Evolutionary conservation across 2,797 vertebrate species (phyloP).

Genomic region (Saguinus oedipus): DNA sequence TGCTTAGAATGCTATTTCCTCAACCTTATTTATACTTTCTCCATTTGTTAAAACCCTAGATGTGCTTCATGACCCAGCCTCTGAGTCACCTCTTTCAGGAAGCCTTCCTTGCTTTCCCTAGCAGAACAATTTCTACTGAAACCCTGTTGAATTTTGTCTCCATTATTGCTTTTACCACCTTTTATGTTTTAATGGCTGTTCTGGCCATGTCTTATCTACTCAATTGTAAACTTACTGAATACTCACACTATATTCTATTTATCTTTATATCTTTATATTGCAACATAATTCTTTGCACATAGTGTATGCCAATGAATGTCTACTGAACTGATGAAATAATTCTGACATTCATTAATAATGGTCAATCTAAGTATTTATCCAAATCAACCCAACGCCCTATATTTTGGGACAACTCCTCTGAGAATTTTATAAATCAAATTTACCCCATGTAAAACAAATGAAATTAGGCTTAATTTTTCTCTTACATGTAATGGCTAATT

Average conservation of each 20-base stretch:
- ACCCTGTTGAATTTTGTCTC: background rate
- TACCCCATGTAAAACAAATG: background rate
- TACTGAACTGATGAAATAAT: background rate
- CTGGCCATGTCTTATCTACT: background rate
- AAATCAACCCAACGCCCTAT: background rate
- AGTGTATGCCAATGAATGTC: background rate
- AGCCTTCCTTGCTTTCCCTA: background rate
- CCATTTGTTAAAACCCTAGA: background rate
- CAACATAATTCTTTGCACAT: background rate
- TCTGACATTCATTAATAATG: background rate
- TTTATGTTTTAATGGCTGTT: background rate
- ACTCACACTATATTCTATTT: background rate
- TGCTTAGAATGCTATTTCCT: background rate
- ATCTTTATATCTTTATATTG: background rate
- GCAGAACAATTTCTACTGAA: background rate
- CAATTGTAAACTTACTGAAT: background rate
- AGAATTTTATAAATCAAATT: background rate
- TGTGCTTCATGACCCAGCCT: background rate
- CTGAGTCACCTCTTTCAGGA: background rate
- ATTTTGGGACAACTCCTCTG: background rate
- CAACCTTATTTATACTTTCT: background rate
- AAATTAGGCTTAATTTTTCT: conserved; percentile 34
- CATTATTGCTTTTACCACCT: background rate
- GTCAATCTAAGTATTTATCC: background rate
- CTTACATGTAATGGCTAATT: background rate